Base-by-base conservation (phyloP, 2,888 invertebrate genomes). In the Polietes domitor region DNA sequence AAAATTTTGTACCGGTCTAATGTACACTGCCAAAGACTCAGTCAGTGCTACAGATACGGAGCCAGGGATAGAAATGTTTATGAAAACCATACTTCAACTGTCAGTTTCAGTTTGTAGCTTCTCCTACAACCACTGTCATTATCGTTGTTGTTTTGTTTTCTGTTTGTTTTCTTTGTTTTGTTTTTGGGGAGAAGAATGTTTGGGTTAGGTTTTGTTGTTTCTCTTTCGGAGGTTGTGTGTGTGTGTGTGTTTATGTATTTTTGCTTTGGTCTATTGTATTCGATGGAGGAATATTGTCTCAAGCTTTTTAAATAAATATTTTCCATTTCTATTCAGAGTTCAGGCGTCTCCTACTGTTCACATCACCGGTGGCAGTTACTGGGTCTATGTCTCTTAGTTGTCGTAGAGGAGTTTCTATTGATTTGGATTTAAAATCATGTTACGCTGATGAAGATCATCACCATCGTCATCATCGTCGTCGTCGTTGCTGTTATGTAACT, bases 401-500 rank as follows among this genome's bases (percentile, higher is more conserved):
- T 58, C 26, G 58, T 10, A 26, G 24, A 15, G 7, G 24, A 15
- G 12, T 7, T 71, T 61, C 55, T 43, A 41, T 68, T 26, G 6
- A 32, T 72, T 68, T 77, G n/a, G 71, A 80, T 80, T 55, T 73
- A 58, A 83, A 79, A 79, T 76, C 73, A 76, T 72, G 37, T n/a
- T n/a, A n/a, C n/a, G n/a, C n/a, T n/a, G n/a, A n/a, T n/a, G n/a
- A n/a, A n/a, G n/a, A n/a, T n/a, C n/a, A n/a, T n/a, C n/a, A n/a
- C n/a, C n/a, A n/a, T n/a, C n/a, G n/a, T n/a, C n/a, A n/a, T n/a
- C n/a, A n/a, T n/a, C n/a, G n/a, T n/a, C n/a, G n/a, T n/a, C n/a
- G n/a, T n/a, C n/a, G n/a, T n/a, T 70, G 70, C 79, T 79, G 79
- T 83, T 83, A 77, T 83, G 63, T 83, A 80, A 80, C 53, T 24